phyloP scores from a whole-genome alignment of 1,140 invertebrate genomes.

The Triops longicaudatus region DNA sequence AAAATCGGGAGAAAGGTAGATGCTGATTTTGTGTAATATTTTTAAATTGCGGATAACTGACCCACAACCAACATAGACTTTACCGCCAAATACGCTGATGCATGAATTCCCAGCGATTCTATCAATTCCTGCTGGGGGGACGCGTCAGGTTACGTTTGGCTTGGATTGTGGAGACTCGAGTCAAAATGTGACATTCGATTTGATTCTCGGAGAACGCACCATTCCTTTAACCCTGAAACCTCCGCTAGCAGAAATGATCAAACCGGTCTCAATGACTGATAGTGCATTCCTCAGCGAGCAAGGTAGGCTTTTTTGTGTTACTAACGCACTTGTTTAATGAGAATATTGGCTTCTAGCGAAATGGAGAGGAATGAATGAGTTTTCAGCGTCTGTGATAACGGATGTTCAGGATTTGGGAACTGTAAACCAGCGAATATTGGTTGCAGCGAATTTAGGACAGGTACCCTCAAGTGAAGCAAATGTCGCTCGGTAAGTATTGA shows the following conservation, averaged over 20 bases:
- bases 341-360: slow-evolving; percentile 44
- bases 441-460: slow-evolving; percentile 68
- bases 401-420: slow-evolving; percentile 36
- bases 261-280: slow-evolving; percentile 68
- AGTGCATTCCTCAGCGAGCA: slow-evolving; percentile 66
- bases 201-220: slow-evolving; percentile 54
- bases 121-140: slow-evolving; percentile 47
- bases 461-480: slow-evolving; percentile 52
- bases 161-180: slow-evolving; percentile 93
- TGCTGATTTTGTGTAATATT: slow-evolving; percentile 13
- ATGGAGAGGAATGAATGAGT: slow-evolving; percentile 85
- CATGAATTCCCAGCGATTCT: slow-evolving; percentile 72
- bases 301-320: slow-evolving; percentile 39
- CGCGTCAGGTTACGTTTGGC: slow-evolving; percentile 60
- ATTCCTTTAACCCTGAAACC: slow-evolving; percentile 62
- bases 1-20: slow-evolving; percentile 61
- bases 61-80: slow-evolving; percentile 45
- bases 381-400: slow-evolving; percentile 42
- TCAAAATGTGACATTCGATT: slow-evolving; percentile 71
- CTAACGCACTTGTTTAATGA: slow-evolving; percentile 22
- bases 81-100: slow-evolving; percentile 61
- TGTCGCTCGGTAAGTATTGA: slow-evolving; percentile 25
- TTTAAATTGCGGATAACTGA: not conserved
- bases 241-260: slow-evolving; percentile 78
- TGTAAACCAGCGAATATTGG: slow-evolving; percentile 54